A percentile compares a stretch with the other conserved stretches of the same genome.
phyloP scores from a whole-genome alignment of 2,797 vertebrate species.

The Rhinatrema bivittatum region DNA sequence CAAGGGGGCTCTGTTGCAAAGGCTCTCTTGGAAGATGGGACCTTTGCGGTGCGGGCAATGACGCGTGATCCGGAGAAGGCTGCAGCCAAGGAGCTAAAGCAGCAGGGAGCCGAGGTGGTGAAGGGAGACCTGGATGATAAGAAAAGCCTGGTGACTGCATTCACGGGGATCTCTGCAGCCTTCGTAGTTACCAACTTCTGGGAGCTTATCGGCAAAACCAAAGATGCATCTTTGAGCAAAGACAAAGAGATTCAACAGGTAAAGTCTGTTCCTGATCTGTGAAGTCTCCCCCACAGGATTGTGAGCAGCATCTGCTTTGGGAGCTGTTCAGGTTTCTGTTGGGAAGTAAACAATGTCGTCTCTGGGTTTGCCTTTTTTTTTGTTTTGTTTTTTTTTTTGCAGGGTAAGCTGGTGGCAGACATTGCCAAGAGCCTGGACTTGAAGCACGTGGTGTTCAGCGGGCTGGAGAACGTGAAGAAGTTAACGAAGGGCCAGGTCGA shows the following conservation, averaged over 20 bases:
- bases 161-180: constrained; percentile 30
- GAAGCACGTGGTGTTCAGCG: constrained; percentile 38
- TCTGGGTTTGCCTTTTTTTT: no score
- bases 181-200: constrained; percentile 55
- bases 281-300: no score
- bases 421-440: constrained; percentile 36
- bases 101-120: constrained; percentile 42
- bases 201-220: constrained; percentile 45
- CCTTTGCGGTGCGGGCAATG: constrained; percentile 41
- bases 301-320: no score
- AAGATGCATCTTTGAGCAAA: constrained; percentile 37
- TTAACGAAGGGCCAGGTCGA: constrained; percentile 30
- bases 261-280: neutral
- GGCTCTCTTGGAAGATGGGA: constrained; percentile 42
- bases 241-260: constrained; percentile 49
- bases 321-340: neutral
- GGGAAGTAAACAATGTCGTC: neutral
- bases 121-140: constrained; percentile 41
- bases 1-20: constrained; percentile 43
- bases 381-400: neutral
- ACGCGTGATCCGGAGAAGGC: constrained; percentile 30
- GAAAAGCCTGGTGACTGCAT: constrained; percentile 33
- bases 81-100: constrained; percentile 28
- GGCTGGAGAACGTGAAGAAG: constrained; percentile 49
- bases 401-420: constrained; percentile 46